A percentile compares a stretch with the other conserved stretches of the same genome.
phyloP scores from a whole-genome alignment of 2,113 vertebrate genomes.

The Leptosomus discolor region DNA sequence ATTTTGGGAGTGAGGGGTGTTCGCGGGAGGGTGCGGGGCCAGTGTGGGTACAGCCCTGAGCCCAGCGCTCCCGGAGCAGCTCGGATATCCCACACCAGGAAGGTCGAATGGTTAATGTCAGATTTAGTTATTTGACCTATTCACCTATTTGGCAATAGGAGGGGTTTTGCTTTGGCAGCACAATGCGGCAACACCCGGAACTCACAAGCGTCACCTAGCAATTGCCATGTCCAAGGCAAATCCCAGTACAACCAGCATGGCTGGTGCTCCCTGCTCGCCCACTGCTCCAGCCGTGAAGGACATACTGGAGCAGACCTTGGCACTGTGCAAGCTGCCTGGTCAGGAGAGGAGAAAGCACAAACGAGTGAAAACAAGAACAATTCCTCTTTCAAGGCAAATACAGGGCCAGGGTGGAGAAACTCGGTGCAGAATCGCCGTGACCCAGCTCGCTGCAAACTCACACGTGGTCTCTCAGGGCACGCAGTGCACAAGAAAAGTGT shows the following conservation, averaged over 20 bases:
- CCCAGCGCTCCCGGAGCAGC: not conserved
- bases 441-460: not conserved
- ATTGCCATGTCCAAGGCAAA: not conserved
- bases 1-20: not conserved
- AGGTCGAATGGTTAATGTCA: too few relatives aligned
- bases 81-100: not conserved
- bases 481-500: not conserved
- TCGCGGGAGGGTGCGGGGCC: not conserved
- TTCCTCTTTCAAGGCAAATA: not conserved
- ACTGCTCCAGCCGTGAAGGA: too few relatives aligned
- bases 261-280: not conserved
- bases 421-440: fast-evolving
- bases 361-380: not conserved
- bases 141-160: not conserved
- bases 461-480: fast-evolving
- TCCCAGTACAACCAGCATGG: not conserved
- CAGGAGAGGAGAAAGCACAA: not conserved
- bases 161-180: not conserved
- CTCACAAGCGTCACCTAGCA: fast-evolving
- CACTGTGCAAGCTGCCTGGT: not conserved
- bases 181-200: too few relatives aligned
- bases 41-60: fast-evolving
- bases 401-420: fast-evolving
- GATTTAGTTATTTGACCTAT: not conserved
- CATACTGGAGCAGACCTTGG: not conserved